Percentiles rank a stretch among this genome's conserved stretches.
phyloP scores from a whole-genome alignment of 2,797 vertebrate genomes.

The Squalus acanthias region DNA sequence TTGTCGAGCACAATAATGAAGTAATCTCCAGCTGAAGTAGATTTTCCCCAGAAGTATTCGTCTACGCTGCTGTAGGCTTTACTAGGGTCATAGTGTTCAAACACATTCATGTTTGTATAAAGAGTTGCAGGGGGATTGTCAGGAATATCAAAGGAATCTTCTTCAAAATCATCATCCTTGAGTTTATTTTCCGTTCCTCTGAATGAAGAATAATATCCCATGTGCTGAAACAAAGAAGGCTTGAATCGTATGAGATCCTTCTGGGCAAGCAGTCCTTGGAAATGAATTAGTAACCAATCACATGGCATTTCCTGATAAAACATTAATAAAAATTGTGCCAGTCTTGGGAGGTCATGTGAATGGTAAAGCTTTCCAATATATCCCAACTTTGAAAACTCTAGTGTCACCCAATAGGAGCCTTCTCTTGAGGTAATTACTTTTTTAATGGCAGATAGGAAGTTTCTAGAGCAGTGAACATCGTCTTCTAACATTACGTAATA shows the following conservation, averaged over 20 bases:
- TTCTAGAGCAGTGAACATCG: conserved; percentile 87
- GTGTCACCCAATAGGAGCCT: conserved; percentile 94
- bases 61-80: conserved; percentile 91
- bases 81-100: conserved; percentile 86
- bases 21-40: conserved; percentile 81
- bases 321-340: conserved; percentile 95
- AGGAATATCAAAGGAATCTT: conserved; percentile 88
- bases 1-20: conserved; percentile 85
- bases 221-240: conserved; percentile 94
- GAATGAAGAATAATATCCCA: conserved; percentile 97
- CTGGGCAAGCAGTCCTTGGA: conserved; percentile 83
- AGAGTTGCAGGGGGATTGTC: conserved; percentile 90
- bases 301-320: conserved; percentile 99
- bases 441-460: conserved; percentile 89
- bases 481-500: conserved; percentile 98
- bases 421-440: conserved; percentile 91
- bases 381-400: conserved; percentile 96
- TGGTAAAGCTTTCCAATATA: conserved; percentile 98
- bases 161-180: conserved; percentile 95
- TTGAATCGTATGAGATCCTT: conserved; percentile 96
- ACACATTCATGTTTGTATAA: conserved; percentile 90
- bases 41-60: conserved; percentile 94
- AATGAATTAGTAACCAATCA: conserved; percentile 94
- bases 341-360: conserved; percentile 82
- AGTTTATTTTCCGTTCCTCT: conserved; percentile 93